phyloP scores from a whole-genome alignment of 2,888 invertebrate genomes.

The Morinoia aosen region DNA sequence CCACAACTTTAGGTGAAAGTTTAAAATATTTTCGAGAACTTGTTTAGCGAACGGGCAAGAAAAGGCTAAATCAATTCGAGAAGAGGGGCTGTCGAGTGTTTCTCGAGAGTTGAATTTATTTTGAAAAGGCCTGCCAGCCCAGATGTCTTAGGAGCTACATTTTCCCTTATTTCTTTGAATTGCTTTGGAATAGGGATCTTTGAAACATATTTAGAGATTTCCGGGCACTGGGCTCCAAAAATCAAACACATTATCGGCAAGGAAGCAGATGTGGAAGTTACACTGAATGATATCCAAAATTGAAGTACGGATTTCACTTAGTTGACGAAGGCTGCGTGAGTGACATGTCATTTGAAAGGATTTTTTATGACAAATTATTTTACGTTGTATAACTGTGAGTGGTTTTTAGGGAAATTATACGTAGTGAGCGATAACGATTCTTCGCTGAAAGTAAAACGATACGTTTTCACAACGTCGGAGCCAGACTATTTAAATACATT shows the following conservation, averaged over 20 bases:
- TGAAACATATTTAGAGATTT: background rate
- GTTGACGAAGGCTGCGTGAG: background rate
- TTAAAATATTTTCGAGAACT: slow-evolving; percentile 13
- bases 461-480: too few relatives aligned
- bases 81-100: slow-evolving; percentile 1
- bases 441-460: too few relatives aligned
- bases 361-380: too few relatives aligned
- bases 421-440: too few relatives aligned
- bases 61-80: slow-evolving; percentile 37
- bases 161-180: background rate
- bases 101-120: background rate
- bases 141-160: background rate
- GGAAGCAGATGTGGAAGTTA: background rate
- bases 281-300: background rate
- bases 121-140: background rate
- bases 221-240: background rate
- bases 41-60: slow-evolving; percentile 30
- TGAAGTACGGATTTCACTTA: background rate
- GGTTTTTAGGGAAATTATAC: too few relatives aligned
- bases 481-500: too few relatives aligned
- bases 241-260: background rate
- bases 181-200: background rate
- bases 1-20: slow-evolving; percentile 3
- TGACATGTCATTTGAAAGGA: too few relatives aligned
- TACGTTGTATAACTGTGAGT: too few relatives aligned